A percentile compares a stretch with the other conserved stretches of the same genome.
These are phyloP conservation scores for Bucorvus abyssinicus DNA, from an alignment of 2,797 vertebrate species.

Conservation along the genomic window DNA sequence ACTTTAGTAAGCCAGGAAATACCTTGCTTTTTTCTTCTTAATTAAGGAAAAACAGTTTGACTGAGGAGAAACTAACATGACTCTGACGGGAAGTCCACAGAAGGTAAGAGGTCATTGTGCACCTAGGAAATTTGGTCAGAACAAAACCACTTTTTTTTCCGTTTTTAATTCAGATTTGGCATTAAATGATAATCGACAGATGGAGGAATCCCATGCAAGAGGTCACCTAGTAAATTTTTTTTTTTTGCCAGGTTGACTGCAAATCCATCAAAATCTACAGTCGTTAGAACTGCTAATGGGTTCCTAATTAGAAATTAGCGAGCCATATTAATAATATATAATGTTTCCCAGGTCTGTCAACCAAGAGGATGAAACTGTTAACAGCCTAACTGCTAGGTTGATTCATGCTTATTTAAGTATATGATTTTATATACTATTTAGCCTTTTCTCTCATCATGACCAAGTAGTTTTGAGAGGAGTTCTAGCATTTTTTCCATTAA, in stretches of 20 bases:
- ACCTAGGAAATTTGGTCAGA: background rate
- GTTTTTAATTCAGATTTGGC: background rate
- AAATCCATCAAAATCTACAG: constrained; percentile 67
- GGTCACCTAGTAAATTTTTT: constrained; percentile 40
- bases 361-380: constrained; percentile 15
- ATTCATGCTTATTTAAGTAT: constrained; percentile 13
- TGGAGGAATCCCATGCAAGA: constrained; percentile 36
- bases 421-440: constrained; percentile 2
- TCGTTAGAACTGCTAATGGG: constrained; percentile 63
- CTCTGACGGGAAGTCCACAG: background rate
- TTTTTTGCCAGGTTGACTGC: constrained; percentile 39
- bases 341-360: constrained; percentile 53
- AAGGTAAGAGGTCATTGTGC: background rate
- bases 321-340: constrained; percentile 69
- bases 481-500: background rate
- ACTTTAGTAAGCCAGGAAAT: background rate
- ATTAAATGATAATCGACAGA: constrained; percentile 27
- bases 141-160: background rate
- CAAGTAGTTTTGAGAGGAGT: background rate
- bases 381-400: background rate
- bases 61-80: background rate
- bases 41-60: background rate
- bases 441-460: background rate
- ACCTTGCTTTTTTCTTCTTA: background rate
- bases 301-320: constrained; percentile 76